These are phyloP conservation scores for Laticauda colubrina DNA, from an alignment of 2,113 vertebrate species.

Conservation along the genomic window DNA sequence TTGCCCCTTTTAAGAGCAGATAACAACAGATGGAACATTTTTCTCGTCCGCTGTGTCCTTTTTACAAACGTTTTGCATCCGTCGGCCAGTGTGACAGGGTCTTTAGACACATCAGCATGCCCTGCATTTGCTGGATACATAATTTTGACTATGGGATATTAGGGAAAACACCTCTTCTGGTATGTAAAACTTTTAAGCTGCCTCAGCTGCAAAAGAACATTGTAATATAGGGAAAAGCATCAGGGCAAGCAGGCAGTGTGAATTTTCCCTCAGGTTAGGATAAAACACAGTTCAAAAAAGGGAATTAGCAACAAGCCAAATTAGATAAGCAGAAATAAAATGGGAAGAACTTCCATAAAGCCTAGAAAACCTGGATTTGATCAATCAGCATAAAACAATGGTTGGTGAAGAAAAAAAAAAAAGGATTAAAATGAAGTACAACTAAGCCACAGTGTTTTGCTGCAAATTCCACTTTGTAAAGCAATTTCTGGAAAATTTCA, in stretches of 20 bases:
- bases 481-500: not conserved
- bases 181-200: not conserved
- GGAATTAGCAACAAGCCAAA: not conserved
- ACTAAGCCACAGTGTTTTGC: not conserved
- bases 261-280: not conserved
- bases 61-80: too few species aligned
- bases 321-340: not conserved
- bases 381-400: not conserved
- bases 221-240: not conserved
- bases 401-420: not conserved
- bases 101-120: not conserved
- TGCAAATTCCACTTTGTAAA: not conserved
- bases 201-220: not conserved
- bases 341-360: not conserved
- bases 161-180: not conserved
- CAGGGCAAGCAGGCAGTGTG: not conserved
- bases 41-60: too few species aligned
- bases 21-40: too few species aligned
- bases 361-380: not conserved
- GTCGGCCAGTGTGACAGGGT: too few species aligned
- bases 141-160: not conserved
- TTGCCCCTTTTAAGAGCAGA: too few species aligned
- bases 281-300: not conserved
- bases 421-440: not conserved
- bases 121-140: not conserved